Conservation (phyloP, 1,140 invertebrate genomes). For the Drosophila dunni region DNA sequence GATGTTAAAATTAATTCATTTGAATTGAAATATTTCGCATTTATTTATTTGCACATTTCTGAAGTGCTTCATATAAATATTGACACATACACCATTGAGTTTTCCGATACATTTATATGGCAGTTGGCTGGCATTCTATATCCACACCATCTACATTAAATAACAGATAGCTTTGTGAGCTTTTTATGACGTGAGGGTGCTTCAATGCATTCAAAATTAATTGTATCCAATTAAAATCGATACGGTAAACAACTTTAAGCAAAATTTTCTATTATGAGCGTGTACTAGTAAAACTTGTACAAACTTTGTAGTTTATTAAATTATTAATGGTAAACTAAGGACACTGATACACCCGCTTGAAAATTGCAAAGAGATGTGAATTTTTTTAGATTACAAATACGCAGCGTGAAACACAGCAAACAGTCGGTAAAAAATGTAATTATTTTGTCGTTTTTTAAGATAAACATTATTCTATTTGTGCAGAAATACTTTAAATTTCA, state of each 20-base stretch:
- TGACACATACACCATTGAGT: slow-evolving; percentile 64
- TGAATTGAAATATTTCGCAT: slow-evolving; percentile 68
- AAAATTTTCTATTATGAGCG: background rate
- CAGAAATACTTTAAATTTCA: background rate
- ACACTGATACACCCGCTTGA: slow-evolving; percentile 13
- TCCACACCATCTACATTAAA: background rate
- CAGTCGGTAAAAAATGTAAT: slow-evolving; percentile 53
- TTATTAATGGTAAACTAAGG: background rate
- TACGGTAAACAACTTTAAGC: background rate
- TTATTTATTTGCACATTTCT: slow-evolving; percentile 63
- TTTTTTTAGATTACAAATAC: slow-evolving; percentile 52
- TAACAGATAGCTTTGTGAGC: slow-evolving; percentile 6
- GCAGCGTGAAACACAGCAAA: slow-evolving; percentile 39
- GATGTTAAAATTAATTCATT: slow-evolving; percentile 74
- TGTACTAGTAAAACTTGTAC: background rate
- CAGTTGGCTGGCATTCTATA: slow-evolving; percentile 4
- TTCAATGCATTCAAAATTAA: background rate
- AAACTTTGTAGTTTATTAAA: background rate
- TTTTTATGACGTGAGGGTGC: slow-evolving; percentile 9
- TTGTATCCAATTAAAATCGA: background rate
- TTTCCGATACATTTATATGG: slow-evolving; percentile 42
- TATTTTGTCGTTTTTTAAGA: slow-evolving; percentile 58
- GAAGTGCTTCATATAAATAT: slow-evolving; percentile 59
- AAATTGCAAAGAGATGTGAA: slow-evolving; percentile 2
- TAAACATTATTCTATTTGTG: slow-evolving; percentile 11